Percentiles rank a stretch among this genome's conserved stretches.
Conservation (phyloP, 2,888 invertebrate genomes). For the Drosophila affinis region DNA sequence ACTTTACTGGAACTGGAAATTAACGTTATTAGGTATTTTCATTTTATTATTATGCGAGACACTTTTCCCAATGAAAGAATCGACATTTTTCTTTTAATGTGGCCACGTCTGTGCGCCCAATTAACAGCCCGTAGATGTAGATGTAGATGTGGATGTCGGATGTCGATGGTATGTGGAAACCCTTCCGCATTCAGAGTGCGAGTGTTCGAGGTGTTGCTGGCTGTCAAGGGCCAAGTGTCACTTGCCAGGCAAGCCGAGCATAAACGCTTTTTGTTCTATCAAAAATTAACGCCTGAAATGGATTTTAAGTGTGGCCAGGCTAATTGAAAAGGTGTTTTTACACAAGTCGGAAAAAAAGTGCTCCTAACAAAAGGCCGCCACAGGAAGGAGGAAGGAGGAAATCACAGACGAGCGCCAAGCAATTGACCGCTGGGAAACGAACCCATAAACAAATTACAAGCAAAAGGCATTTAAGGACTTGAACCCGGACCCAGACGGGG, state of each 20-base stretch:
- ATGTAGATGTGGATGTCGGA: neutral
- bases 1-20: slow-evolving; percentile 65
- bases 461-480: slow-evolving; percentile 65
- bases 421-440: slow-evolving; percentile 83
- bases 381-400: slow-evolving; percentile 55
- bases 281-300: slow-evolving; percentile 75
- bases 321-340: slow-evolving; percentile 73
- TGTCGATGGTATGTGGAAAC: slow-evolving; percentile 52
- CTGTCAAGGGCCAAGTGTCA: slow-evolving; percentile 61
- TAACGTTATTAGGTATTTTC: slow-evolving; percentile 62
- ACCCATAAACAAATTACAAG: slow-evolving; percentile 79
- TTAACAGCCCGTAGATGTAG: slow-evolving; percentile 56
- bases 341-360: slow-evolving; percentile 24
- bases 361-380: slow-evolving; percentile 50
- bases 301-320: slow-evolving; percentile 73
- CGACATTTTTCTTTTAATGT: slow-evolving; percentile 49
- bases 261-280: slow-evolving; percentile 66
- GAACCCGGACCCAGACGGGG: slow-evolving; percentile 15
- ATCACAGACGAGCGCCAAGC: slow-evolving; percentile 80
- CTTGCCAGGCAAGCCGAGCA: slow-evolving; percentile 75
- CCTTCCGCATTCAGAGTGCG: slow-evolving; percentile 27
- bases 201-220: slow-evolving; percentile 43
- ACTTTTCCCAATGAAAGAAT: slow-evolving; percentile 48
- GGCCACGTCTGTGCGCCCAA: slow-evolving; percentile 68
- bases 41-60: slow-evolving; percentile 52